Evolutionary conservation across 2,888 invertebrate species (phyloP).

Genomic region (Lasioglossum villosulum): DNA sequence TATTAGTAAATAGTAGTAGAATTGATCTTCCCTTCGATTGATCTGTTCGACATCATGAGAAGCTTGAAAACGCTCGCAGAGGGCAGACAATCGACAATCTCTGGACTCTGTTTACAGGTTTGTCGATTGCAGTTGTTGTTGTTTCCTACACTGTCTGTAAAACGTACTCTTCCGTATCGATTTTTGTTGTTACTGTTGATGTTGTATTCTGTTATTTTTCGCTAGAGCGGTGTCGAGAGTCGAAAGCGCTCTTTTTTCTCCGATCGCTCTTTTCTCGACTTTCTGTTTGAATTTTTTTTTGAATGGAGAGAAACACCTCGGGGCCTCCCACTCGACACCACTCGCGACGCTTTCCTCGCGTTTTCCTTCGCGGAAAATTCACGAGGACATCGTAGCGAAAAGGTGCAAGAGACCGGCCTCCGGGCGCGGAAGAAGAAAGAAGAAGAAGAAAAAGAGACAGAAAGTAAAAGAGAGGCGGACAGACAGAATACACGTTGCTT

Average conservation of each 20-base stretch:
- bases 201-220: conserved; percentile 36
- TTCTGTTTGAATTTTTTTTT: conserved; percentile 3
- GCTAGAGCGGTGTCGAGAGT: conserved; percentile 46
- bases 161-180: conserved; percentile 20
- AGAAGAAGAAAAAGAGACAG: conserved; percentile 17
- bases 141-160: conserved; percentile 19
- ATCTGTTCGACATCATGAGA: conserved; percentile 35
- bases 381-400: conserved; percentile 7
- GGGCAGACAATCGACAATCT: neutral
- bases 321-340: conserved; percentile 7
- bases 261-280: conserved; percentile 6
- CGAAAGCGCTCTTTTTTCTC: conserved; percentile 28
- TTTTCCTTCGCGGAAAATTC: neutral
- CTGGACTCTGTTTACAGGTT: neutral
- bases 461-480: conserved; percentile 8
- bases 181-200: conserved; percentile 26
- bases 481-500: neutral
- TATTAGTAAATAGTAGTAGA: neutral
- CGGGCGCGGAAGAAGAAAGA: conserved; percentile 18
- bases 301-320: conserved; percentile 21
- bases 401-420: neutral
- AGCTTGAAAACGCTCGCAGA: conserved; percentile 24
- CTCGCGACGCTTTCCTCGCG: neutral
- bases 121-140: neutral
- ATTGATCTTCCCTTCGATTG: conserved; percentile 44